Evolutionary conservation across 2,888 invertebrate genomes (phyloP).

Genomic region (Parascotia fuliginaria): DNA sequence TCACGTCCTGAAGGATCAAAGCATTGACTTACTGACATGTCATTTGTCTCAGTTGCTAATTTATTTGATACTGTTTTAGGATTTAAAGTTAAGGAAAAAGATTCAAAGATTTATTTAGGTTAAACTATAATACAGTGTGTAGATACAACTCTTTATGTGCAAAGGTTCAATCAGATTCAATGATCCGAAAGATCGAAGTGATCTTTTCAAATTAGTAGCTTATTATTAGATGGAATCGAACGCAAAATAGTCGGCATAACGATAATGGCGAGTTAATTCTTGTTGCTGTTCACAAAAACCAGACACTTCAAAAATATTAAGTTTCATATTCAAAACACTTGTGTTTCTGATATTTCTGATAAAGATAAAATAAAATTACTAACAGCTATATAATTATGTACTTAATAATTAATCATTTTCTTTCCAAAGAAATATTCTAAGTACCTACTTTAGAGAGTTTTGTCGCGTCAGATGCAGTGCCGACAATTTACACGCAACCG

Average conservation of each 20-base stretch:
- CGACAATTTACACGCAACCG: constrained; percentile 45
- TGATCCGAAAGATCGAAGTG: too few species aligned
- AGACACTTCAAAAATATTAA: too few species aligned
- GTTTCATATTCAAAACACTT: neutral
- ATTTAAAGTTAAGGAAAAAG: neutral
- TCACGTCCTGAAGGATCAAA: constrained; percentile 4
- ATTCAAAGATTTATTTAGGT: neutral
- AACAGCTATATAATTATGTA: constrained; percentile 20
- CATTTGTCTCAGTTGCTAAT: constrained; percentile 3
- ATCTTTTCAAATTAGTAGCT: too few species aligned
- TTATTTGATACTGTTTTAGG: constrained; percentile 5
- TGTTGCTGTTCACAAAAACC: too few species aligned
- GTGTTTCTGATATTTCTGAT: neutral
- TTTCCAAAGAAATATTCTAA: constrained; percentile 31
- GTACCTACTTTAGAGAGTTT: constrained; percentile 34
- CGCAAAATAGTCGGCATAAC: too few species aligned
- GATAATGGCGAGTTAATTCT: too few species aligned
- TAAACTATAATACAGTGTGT: too few species aligned
- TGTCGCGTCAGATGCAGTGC: constrained; percentile 56
- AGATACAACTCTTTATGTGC: too few species aligned
- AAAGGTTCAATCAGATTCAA: too few species aligned
- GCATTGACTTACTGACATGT: neutral
- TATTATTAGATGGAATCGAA: too few species aligned
- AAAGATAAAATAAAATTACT: constrained; percentile 12
- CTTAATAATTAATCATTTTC: constrained; percentile 52